Evolutionary conservation across 2,888 invertebrate genomes (phyloP).

Genomic region (Teinopalpus imperialis): DNA sequence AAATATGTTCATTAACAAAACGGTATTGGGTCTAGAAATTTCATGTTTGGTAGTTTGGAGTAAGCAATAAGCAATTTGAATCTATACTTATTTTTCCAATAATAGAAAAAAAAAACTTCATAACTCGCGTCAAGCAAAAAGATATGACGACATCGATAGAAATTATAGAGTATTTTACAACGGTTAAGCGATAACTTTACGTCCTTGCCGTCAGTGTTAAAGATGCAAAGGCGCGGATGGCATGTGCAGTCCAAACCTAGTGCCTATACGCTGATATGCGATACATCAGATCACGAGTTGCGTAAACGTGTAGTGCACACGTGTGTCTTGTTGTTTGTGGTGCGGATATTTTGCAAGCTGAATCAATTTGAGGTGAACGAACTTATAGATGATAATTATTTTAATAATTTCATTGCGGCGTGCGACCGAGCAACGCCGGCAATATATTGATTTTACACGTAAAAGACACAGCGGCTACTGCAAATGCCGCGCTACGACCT

Average conservation of each 20-base stretch:
- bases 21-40: too few relatives aligned
- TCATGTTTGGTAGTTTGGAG: too few relatives aligned
- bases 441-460: conserved; percentile 69
- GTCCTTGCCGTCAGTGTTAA: conserved; percentile 53
- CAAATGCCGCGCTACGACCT: conserved; percentile 58
- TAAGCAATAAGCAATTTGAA: too few relatives aligned
- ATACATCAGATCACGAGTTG: conserved; percentile 30
- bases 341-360: conserved; percentile 59
- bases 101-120: too few relatives aligned
- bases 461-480: conserved; percentile 55
- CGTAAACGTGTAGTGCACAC: conserved; percentile 15
- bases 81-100: too few relatives aligned
- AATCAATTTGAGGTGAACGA: conserved; percentile 60
- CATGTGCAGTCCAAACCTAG: conserved; percentile 47
- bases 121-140: too few relatives aligned
- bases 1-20: too few relatives aligned
- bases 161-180: conserved; percentile 32
- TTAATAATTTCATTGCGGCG: conserved; percentile 36
- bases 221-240: conserved; percentile 57
- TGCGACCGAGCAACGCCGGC: conserved; percentile 43
- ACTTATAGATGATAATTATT: conserved; percentile 26
- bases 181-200: conserved; percentile 37
- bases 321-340: conserved; percentile 31
- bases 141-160: conserved; percentile 11
- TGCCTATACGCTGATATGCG: conserved; percentile 47